These are phyloP conservation scores for Apamea sordens DNA, from an alignment of 2,888 invertebrate species.

Conservation along the genomic window DNA sequence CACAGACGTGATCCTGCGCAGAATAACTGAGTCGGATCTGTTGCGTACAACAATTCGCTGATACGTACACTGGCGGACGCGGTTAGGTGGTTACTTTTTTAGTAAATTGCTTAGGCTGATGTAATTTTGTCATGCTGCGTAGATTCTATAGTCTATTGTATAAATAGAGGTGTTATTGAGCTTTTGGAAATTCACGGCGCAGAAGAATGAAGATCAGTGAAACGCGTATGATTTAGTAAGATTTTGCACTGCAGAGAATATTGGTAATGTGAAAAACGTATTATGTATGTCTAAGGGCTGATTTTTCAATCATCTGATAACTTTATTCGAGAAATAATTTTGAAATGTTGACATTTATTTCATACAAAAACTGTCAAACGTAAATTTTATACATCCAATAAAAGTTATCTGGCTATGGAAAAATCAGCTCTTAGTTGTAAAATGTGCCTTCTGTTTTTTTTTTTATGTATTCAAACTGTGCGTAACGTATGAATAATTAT, in stretches of 20 bases:
- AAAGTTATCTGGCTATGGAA: too few species aligned
- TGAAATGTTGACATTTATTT: too few species aligned
- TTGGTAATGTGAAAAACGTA: too few species aligned
- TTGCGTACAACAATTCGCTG: conserved; percentile 70
- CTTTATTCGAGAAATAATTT: too few species aligned
- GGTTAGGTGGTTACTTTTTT: conserved; percentile 27
- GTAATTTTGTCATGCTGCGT: conserved; percentile 12
- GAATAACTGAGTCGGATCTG: conserved; percentile 72
- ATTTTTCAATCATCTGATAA: too few species aligned
- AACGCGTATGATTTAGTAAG: too few species aligned
- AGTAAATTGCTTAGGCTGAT: not conserved
- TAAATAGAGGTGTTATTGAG: not conserved
- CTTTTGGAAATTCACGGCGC: not conserved
- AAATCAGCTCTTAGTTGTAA: not conserved
- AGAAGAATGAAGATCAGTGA: not conserved
- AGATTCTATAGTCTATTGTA: not conserved
- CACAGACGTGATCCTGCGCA: conserved; percentile 78
- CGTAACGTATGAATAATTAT: conserved; percentile 1
- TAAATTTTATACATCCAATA: too few species aligned
- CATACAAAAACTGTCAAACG: too few species aligned
- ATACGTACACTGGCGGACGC: conserved; percentile 60
- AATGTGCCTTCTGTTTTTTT: conserved; percentile 4
- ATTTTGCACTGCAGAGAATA: too few species aligned
- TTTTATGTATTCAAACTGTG: not conserved
- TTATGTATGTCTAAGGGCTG: too few species aligned